A percentile compares a stretch with the other conserved stretches of the same genome.
These are phyloP conservation scores for Pseudonaja textilis DNA, from an alignment of 2,113 vertebrate genomes.

Conservation along the genomic window DNA sequence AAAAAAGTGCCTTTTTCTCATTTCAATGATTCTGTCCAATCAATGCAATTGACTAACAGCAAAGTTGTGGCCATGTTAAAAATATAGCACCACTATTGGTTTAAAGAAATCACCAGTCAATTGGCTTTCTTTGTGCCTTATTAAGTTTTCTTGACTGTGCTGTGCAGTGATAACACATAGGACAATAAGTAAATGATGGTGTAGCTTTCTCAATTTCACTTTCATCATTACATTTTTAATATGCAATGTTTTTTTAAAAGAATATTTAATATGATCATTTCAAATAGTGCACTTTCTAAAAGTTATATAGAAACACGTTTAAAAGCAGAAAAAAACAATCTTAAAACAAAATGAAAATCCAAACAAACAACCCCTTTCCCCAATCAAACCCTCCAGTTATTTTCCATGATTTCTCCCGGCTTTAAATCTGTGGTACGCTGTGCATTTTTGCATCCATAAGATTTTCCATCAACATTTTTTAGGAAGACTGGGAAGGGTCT, in stretches of 20 bases:
- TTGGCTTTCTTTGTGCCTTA: background rate
- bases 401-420: background rate
- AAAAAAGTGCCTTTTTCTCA: background rate
- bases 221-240: background rate
- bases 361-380: background rate
- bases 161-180: background rate
- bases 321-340: background rate
- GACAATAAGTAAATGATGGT: background rate
- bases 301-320: background rate
- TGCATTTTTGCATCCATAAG: background rate
- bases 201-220: background rate
- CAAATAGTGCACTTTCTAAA: background rate
- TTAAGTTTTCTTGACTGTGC: background rate
- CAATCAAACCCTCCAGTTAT: background rate
- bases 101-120: background rate
- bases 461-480: background rate
- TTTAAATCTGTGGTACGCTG: background rate
- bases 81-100: background rate
- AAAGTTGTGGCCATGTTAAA: background rate
- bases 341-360: background rate
- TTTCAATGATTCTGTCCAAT: background rate
- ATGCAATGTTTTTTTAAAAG: too few species aligned
- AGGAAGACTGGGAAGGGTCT: background rate
- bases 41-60: background rate
- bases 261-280: background rate